A percentile compares a stretch with the other conserved stretches of the same genome.
Conservation (phyloP, 1,140 invertebrate genomes). For the Drosophila varians region DNA sequence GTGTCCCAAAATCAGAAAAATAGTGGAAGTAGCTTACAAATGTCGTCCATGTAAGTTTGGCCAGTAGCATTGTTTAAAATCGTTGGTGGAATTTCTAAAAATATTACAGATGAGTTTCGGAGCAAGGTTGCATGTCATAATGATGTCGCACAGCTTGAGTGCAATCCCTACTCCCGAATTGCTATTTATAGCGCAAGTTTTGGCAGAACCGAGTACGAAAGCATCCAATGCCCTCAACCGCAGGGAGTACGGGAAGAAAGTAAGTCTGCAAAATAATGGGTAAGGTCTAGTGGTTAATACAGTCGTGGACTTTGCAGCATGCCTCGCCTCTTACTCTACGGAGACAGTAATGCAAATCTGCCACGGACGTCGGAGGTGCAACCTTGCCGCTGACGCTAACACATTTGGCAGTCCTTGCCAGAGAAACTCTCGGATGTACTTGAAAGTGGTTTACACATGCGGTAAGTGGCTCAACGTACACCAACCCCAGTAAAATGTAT, state of each 20-base stretch:
- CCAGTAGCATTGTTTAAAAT: no score
- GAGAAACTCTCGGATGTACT: constrained; percentile 92
- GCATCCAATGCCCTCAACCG: constrained; percentile 93
- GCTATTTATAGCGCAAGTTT: constrained; percentile 96
- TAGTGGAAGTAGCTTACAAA: constrained; percentile 96
- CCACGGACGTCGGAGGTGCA: constrained; percentile 93
- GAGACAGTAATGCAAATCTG: constrained; percentile 95
- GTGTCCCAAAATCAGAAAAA: constrained; percentile 93
- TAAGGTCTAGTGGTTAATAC: not conserved
- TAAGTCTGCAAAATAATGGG: constrained; percentile 78
- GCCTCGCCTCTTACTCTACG: constrained; percentile 93
- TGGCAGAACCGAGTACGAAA: constrained; percentile 94
- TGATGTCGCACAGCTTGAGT: constrained; percentile 91
- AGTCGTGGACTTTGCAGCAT: constrained; percentile 86
- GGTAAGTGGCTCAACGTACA: constrained; percentile 88
- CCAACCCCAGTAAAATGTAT: no score
- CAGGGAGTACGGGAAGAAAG: constrained; percentile 94
- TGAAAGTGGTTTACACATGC: constrained; percentile 96
- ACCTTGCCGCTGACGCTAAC: constrained; percentile 91
- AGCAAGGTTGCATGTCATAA: constrained; percentile 96
- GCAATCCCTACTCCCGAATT: constrained; percentile 92
- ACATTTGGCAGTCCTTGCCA: constrained; percentile 95
- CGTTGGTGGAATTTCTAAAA: no score
- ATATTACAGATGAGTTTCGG: constrained; percentile 91
- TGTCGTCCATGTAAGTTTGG: constrained; percentile 95